Evolutionary conservation across 1,140 invertebrate genomes (phyloP).

Genomic region (Mamestra configurata): DNA sequence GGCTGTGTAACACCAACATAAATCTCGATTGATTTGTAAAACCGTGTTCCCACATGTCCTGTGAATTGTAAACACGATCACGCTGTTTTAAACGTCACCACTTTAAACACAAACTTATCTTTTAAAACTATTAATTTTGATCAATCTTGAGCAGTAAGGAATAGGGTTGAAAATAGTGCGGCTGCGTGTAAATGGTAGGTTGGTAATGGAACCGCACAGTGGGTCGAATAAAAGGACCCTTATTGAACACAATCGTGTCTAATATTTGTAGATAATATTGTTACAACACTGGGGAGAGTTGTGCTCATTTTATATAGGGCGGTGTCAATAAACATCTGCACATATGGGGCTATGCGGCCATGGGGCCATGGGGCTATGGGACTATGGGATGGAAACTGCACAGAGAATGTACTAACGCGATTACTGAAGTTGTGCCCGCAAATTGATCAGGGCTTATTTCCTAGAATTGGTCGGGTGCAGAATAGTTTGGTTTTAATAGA

Average conservation of each 20-base stretch:
- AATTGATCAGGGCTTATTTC: conserved; percentile 37
- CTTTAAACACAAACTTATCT: conserved; percentile 29
- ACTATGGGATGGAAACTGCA: background rate
- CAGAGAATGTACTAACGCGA: conserved; percentile 24
- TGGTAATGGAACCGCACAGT: conserved; percentile 45
- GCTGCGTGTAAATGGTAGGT: background rate
- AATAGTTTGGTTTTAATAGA: background rate
- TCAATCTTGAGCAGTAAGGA: background rate
- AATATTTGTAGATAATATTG: conserved; percentile 74
- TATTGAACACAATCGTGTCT: conserved; percentile 60
- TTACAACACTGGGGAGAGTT: conserved; percentile 55
- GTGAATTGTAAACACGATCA: conserved; percentile 63
- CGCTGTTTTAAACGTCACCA: conserved; percentile 53
- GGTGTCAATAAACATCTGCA: conserved; percentile 53
- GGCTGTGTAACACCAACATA: conserved; percentile 32
- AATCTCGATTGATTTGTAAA: conserved; percentile 59
- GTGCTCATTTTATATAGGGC: conserved; percentile 50
- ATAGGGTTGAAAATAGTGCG: conserved; percentile 39
- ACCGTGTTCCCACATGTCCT: conserved; percentile 62
- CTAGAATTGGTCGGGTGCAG: background rate
- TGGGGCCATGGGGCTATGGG: background rate
- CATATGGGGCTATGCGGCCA: conserved; percentile 35
- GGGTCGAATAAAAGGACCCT: conserved; percentile 58
- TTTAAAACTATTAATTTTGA: background rate
- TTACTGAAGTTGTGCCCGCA: conserved; percentile 48